Base-by-base conservation (phyloP, 1,140 invertebrate genomes). In the Eubasilissa regina region DNA sequence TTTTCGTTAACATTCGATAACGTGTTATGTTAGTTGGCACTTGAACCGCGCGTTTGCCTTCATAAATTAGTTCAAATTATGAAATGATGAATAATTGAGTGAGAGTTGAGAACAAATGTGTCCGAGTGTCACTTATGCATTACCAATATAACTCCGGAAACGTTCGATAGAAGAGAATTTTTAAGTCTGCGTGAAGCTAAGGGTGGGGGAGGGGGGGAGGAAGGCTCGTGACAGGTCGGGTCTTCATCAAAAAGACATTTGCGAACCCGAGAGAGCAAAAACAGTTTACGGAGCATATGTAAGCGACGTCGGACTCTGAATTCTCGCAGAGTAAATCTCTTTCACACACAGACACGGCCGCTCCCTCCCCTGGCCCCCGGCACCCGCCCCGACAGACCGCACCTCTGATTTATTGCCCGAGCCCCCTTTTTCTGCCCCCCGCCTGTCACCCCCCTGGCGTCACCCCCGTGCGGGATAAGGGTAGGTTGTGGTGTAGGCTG, bases 321-420 rank as follows among this genome's bases (percentile, higher is more conserved):
- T 75, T 81, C 80, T 78, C 80, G 51, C 70, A 72, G 72, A 77
- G 80, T 81, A 81, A 81, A 81, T 81, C 80, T 81, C 80, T 81
- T 75, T 81, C 68, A 75, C 64, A 62, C 75, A 72, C 74, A 77
- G 15, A 53, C 70, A 55, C 45, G 48, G 13, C n/a, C 19, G 11
- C 56, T 44, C 75, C 58, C 43, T 45, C 11, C 53, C 68, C 25
- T 62, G 17, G 25, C 7, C 13, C 62, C 73, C 51, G n/a, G n/a
- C n/a, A n/a, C n/a, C 25, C 64, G 43, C 56, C 51, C 35, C 21
- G 44, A 13, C 70, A 53, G 75, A 62, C 74, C 78, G 75, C 78
- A 60, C 76, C 79, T 64, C 79, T 80, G 81, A 83, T 83, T 83
- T 83, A 82, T 82, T 79, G 78, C 81, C 78, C 11, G 53, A n/a